Evolutionary conservation across 1,140 invertebrate species (phyloP), one percentile per base, ranked within the genome.

Genomic region (Streblospio benedicti): DNA sequence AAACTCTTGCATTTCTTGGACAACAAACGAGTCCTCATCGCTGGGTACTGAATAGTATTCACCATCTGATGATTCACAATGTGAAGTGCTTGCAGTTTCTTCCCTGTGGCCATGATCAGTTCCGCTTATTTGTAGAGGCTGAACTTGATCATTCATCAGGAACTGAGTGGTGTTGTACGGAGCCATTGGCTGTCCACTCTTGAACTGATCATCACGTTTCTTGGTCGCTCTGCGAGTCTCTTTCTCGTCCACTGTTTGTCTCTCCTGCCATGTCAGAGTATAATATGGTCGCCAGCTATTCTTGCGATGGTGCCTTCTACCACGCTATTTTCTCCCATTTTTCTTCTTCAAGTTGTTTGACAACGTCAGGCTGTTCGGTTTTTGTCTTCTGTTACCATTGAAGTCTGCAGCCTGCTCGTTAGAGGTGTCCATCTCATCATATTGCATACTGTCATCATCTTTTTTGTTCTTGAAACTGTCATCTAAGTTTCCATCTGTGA

Each of bases 141-240:
- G 47, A 62, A 69, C 50, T 73, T 94, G 91, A 73, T 94, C 91
- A 69, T 92, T 89, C 84, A 96, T 93, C 33, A 96, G 79, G 77
- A 94, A 96, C 70, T 92, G 89, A 57, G 91, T 96, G 14, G 90
- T 93, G 75, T 96, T 96, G 70, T 92, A 91, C 0, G 91, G 91
- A 0, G 91, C 92, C n/a, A 78, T 67, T 3, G 80, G 76, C 60
- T 78, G 76, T 12, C 80, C 80, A n/a, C 67, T 68, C 38, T 67
- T 67, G 57, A 71, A 75, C 28, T 68, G 66, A 38, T 71, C 66
- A 33, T 72, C 73, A 4, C 74, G 59, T 54, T 75, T 73, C 55
- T 64, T 60, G 30, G 60, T 67, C 0, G 76, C 76, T 30, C 75
- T 64, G 31, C 59, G 50, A 0, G 70, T 67, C 53, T 78, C 74